Base-by-base conservation (phyloP, 2,113 vertebrate genomes). In the Seriola aureovittata region DNA sequence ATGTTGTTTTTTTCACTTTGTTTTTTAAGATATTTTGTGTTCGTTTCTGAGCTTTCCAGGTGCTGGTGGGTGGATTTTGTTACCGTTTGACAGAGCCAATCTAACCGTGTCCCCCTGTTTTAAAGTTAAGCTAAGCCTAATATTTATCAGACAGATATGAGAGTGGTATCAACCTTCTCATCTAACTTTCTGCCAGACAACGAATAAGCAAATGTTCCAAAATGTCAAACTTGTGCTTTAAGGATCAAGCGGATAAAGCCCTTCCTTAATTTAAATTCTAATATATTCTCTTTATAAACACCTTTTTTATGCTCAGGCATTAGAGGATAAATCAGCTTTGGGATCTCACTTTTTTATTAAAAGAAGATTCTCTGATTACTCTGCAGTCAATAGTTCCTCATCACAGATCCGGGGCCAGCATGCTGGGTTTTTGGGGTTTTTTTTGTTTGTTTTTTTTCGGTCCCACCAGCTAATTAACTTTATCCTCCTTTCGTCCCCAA, bases 401-500 rank as follows among this genome's bases (percentile, higher is more conserved):
- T 78, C 69, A 29, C 75, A 67, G 59, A 71, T 67, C 57, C 32
- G 34, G 2, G 65, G 25, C 11, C n/a, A 19, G 48, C 14, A 17
- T n/a, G 70, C 16, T 70, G 67, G 29, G 29, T 29, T 29, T 29
- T 29, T 29, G 29, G 2, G 23, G 23, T 2, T 29, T 38, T 38
- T 38, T 38, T 38, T 38, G 5, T 38, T 5, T 25, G 38, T 40
- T 68, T 40, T 65, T 75, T 57, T 23, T 64, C 2, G 8, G 7
- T 60, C 71, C 55, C 19, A 46, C 46, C n/a, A 32, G 7, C 66
- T 85, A 79, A 89, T 86, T 72, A 84, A 84, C 60, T 69, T 52
- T 32, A 63, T 66, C 84, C 46, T 34, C 50, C 23, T 12, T 78
- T 78, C 50, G 71, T 73, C 65, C 48, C 59, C 6, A 1, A 17